Evolutionary conservation across 2,888 invertebrate species (phyloP), one percentile per base, ranked within the genome.

Genomic region (Stomorhina lunata): DNA sequence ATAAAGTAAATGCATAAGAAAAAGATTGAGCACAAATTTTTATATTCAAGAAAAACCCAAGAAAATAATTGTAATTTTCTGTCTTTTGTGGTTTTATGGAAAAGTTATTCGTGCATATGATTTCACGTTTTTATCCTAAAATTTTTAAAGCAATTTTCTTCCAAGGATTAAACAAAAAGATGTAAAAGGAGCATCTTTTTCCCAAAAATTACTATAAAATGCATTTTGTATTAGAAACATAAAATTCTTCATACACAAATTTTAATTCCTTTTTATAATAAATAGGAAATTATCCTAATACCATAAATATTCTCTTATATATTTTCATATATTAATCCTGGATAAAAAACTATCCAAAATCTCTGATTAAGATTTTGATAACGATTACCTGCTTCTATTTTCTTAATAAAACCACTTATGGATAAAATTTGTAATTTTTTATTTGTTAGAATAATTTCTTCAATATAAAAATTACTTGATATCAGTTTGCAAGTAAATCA

Each of bases 91-190:
- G 22, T n/a, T 15, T 57, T 55, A 17, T 57, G 4, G 10, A 48
- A 69, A 75, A 59, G 45, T 61, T 81, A 77, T 55, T 63, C 71
- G 61, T 72, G 81, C 72, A 66, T 77, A 72, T 77, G 61, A 77
- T 77, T 81, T 76, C 65, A 81, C 71, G 71, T 77, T 72, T 59
- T 53, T 71, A 66, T 53, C 29, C 59, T 37, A 72, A 71, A 81
- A 61, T 55, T 76, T 76, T 43, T 32, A 34, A 50, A 40, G 34
- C n/a, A 71, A 59, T 50, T 50, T 76, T 59, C 32, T 27, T 22
- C 34, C 29, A 27, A 22, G 15, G 2, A 17, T 50, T 27, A 9
- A 40, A 25, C 4, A 45, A 32, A 43, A 6, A 65, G n/a, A n/a
- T n/a, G 20, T 22, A 43, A 17, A 37, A 50, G 10, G 17, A 50